phyloP scores from a whole-genome alignment of 2,113 vertebrate species.

The Pachypanchax playfairii region DNA sequence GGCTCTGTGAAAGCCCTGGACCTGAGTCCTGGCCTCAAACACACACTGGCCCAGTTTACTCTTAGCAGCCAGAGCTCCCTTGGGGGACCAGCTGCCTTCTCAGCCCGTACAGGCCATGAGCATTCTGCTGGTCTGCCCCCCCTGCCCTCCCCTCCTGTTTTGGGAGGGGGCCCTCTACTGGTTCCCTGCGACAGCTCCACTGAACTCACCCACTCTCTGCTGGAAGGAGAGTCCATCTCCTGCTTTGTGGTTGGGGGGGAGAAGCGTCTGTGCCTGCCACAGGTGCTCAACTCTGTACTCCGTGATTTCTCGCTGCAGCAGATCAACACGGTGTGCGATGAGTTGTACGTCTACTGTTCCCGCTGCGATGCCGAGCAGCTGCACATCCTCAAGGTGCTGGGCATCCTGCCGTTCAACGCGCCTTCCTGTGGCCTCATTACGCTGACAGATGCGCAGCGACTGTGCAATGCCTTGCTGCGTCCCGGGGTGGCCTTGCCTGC shows the following conservation, averaged over 20 bases:
- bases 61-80: constrained; percentile 97
- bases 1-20: constrained; percentile 85
- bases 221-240: constrained; percentile 96
- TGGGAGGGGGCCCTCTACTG: constrained; percentile 91
- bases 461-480: constrained; percentile 93
- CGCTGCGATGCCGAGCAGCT: constrained; percentile 95
- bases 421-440: constrained; percentile 97
- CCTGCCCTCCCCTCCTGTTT: constrained; percentile 88
- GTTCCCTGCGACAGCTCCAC: constrained; percentile 97
- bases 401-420: constrained; percentile 96
- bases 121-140: constrained; percentile 85
- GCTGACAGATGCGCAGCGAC: constrained; percentile 93
- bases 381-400: constrained; percentile 96
- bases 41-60: constrained; percentile 96
- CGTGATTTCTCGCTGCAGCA: constrained; percentile 97
- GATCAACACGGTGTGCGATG: constrained; percentile 96
- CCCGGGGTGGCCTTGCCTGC: constrained; percentile 86
- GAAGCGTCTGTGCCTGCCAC: constrained; percentile 95
- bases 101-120: constrained; percentile 90
- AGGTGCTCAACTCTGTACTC: constrained; percentile 96
- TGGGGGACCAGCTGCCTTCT: constrained; percentile 96
- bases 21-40: constrained; percentile 95
- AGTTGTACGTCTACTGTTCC: constrained; percentile 97
- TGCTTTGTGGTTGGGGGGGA: constrained; percentile 97
- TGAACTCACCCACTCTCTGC: constrained; percentile 91